These are phyloP conservation scores for Caenorhabditis sp. DNA, from an alignment of 2,888 invertebrate genomes.

Conservation along the genomic window DNA sequence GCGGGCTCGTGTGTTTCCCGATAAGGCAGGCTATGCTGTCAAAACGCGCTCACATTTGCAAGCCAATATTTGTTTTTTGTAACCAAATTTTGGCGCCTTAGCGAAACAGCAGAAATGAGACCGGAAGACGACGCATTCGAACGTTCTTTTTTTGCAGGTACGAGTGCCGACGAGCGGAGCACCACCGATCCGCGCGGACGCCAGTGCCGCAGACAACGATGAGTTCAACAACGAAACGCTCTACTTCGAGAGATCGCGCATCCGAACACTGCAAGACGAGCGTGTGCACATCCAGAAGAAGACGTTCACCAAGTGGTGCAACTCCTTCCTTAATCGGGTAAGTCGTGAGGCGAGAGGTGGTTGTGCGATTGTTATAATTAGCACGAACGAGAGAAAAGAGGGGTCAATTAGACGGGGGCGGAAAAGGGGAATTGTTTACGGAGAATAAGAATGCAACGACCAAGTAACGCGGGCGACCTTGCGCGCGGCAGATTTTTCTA, in stretches of 20 bases:
- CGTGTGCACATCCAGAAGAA: conserved; percentile 98
- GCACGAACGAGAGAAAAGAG: neutral
- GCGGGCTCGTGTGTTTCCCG: conserved; percentile 13
- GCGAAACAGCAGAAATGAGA: no score
- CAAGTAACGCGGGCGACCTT: conserved; percentile 45
- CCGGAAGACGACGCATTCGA: no score
- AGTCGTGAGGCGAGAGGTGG: conserved; percentile 50
- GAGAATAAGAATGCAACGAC: conserved; percentile 25
- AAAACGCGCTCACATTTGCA: conserved; percentile 21
- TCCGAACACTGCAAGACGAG: conserved; percentile 85
- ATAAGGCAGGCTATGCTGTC: conserved; percentile 45
- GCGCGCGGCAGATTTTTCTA: conserved; percentile 18
- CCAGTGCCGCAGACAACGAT: conserved; percentile 55
- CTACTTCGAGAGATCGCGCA: conserved; percentile 75
- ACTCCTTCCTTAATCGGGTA: conserved; percentile 94
- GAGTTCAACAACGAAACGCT: conserved; percentile 75
- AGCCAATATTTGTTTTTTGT: conserved; percentile 44
- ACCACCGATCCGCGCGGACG: conserved; percentile 58
- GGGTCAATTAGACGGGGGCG: conserved; percentile 50
- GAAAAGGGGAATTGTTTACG: conserved; percentile 42
- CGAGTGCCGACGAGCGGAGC: conserved; percentile 59
- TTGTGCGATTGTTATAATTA: conserved; percentile 14
- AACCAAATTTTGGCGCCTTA: conserved; percentile 1
- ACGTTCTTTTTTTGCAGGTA: conserved; percentile 42
- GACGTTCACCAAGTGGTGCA: conserved; percentile 99